phyloP scores from a whole-genome alignment of 2,888 invertebrate species.

The Acleris emargana region DNA sequence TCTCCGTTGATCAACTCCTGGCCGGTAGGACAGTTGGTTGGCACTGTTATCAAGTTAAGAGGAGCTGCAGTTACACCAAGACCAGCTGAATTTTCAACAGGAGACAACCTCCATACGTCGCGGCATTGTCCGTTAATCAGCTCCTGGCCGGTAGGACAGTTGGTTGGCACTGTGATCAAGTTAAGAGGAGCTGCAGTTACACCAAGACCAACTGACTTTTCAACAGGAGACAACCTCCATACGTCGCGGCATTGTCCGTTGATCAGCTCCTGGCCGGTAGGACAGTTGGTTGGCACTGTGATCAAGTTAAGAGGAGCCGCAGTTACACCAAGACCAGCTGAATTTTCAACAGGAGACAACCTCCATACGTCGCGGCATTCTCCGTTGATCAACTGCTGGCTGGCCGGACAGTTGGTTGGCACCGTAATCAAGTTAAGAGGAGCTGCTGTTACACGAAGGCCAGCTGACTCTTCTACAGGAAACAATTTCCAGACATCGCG shows the following conservation, averaged over 20 bases:
- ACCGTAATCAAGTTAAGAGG: slow-evolving; percentile 23
- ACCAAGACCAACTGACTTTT: neutral
- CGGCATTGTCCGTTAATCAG: slow-evolving; percentile 38
- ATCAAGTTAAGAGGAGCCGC: slow-evolving; percentile 7
- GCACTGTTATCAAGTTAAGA: slow-evolving; percentile 34
- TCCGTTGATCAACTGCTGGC: slow-evolving; percentile 38
- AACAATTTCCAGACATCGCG: slow-evolving; percentile 13
- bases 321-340: neutral
- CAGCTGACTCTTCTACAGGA: neutral
- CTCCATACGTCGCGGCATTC: slow-evolving; percentile 35
- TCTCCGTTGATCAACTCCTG: slow-evolving; percentile 43
- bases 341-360: neutral
- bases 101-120: slow-evolving; percentile 14
- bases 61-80: neutral
- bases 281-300: slow-evolving; percentile 38
- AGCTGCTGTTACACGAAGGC: neutral
- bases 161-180: slow-evolving; percentile 35
- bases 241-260: slow-evolving; percentile 38
- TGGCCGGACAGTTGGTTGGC: slow-evolving; percentile 38
- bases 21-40: slow-evolving; percentile 38
- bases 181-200: slow-evolving; percentile 2
- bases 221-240: slow-evolving; percentile 13
- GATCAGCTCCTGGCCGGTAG: slow-evolving; percentile 35
- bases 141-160: slow-evolving; percentile 39
- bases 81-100: neutral